phyloP scores from a whole-genome alignment of 2,797 vertebrate species.

The Simalia tracyae region DNA sequence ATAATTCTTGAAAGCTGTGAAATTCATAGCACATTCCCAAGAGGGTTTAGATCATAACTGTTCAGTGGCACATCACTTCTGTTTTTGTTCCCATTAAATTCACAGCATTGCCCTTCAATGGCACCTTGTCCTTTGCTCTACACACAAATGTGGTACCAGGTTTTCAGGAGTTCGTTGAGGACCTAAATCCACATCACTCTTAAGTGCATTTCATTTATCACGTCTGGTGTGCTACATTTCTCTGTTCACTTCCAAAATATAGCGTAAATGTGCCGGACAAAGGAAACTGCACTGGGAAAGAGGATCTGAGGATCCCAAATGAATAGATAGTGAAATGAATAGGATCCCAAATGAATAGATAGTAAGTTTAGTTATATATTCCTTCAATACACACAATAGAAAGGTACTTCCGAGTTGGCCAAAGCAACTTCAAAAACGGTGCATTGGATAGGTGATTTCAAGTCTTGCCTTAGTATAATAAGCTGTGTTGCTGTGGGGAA shows the following conservation, averaged over 20 bases:
- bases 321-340: no score
- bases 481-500: neutral
- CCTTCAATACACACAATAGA: neutral
- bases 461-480: neutral
- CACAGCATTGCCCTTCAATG: neutral
- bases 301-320: neutral
- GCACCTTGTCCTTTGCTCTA: neutral
- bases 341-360: no score
- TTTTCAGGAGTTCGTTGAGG: neutral
- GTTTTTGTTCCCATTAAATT: neutral
- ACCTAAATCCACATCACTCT: neutral
- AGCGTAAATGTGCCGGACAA: neutral
- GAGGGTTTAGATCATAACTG: neutral
- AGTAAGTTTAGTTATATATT: neutral
- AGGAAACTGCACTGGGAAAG: neutral
- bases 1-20: neutral
- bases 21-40: neutral
- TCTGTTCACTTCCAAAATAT: neutral
- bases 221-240: neutral
- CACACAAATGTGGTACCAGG: neutral
- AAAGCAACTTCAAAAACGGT: neutral
- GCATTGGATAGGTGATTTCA: neutral
- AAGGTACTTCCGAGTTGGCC: neutral
- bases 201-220: neutral
- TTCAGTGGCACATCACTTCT: neutral